Base-by-base conservation (phyloP, 2,888 invertebrate species). In the Schrankia costaestrigalis region DNA sequence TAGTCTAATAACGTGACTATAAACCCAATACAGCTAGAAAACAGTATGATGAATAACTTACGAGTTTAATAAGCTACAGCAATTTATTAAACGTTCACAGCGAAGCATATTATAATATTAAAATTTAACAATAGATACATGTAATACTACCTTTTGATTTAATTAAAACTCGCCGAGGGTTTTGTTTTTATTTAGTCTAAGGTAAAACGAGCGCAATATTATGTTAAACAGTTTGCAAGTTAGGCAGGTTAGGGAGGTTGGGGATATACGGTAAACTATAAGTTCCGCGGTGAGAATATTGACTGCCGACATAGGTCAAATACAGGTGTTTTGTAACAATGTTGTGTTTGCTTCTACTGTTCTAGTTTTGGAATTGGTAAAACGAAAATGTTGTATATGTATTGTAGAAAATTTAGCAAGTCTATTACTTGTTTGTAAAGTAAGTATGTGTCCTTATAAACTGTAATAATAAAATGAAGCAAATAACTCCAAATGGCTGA, bases 111-210 rank as follows among this genome's bases (percentile, higher is more conserved):
- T 21, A 19, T 9, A n/a, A 19, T 28, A 28, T 28, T 28, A 28
- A 28, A 28, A 19, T 28, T 11, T 28, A 28, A 19, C 28, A 28
- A 28, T 19, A n/a, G n/a, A n/a, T n/a, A 19, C 28, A 9, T 19
- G 27, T 14, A 11, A 9, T n/a, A 18, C 30, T 11, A 35, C n/a
- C 15, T 29, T 29, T 26, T 35, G 29, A 35, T 35, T 29, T 35
- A 35, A 35, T 35, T 35, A 30, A 35, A 35, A 25, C n/a, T 13
- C 24, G 13, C 13, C 35, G 19, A 1, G 35, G 25, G 35, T 18
- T 24, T 35, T 35, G 29, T 35, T 30, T 35, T 35, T 35, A 35
- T 30, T 21, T 30, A 29, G 24, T 35, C 25, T 35, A 15, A n/a
- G 25, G 29, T 29, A 18, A 17, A 30, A 29, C 9, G 21, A 9